Evolutionary conservation across 2,888 invertebrate genomes (phyloP).

Genomic region (Bugulina stolonifera): DNA sequence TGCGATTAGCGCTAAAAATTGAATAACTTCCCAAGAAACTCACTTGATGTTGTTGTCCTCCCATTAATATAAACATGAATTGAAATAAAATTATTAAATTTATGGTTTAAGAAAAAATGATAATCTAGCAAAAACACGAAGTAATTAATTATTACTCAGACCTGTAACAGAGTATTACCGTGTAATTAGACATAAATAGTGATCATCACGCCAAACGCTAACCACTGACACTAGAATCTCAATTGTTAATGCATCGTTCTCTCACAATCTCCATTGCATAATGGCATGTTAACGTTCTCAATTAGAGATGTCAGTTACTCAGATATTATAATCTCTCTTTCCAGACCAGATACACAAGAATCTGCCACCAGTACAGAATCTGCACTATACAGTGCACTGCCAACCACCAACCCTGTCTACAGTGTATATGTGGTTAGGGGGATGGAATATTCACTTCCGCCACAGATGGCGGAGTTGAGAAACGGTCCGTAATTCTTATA

Average conservation of each 20-base stretch:
- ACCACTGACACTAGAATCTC: not conserved
- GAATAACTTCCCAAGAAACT: too few species aligned
- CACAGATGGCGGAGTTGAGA: not conserved
- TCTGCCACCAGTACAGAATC: too few species aligned
- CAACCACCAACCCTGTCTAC: not conserved
- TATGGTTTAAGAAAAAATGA: not conserved
- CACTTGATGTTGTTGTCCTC: too few species aligned
- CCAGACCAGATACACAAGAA: not conserved
- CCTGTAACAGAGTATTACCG: not conserved
- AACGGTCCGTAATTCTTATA: too few species aligned
- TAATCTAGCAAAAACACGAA: not conserved
- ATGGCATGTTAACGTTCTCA: not conserved
- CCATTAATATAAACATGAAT: not conserved
- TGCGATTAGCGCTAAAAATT: too few species aligned
- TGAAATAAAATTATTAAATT: not conserved
- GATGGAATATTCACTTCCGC: not conserved
- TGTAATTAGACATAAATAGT: not conserved
- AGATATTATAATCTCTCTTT: not conserved
- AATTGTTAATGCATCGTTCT: not conserved
- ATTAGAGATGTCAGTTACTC: not conserved
- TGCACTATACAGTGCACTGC: too few species aligned
- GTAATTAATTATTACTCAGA: not conserved
- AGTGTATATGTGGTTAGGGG: not conserved
- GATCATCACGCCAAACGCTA: not conserved
- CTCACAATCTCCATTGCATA: conserved; percentile 8